A percentile compares a stretch with the other conserved stretches of the same genome.
Conservation (phyloP, 2,797 vertebrate species). For the Linurgus olivaceus region DNA sequence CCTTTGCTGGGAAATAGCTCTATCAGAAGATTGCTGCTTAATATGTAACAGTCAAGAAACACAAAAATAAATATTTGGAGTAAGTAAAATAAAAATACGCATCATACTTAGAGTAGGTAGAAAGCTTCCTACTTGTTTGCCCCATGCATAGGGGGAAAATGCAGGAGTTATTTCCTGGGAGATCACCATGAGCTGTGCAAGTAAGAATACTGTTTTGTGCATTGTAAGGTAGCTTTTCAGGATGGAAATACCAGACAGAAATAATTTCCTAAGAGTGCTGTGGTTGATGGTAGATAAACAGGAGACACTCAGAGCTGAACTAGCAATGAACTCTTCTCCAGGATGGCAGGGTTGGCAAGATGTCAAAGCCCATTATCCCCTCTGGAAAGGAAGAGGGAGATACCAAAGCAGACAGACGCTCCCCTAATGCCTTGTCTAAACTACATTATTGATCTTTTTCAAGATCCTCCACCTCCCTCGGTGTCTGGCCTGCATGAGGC, state of each 20-base stretch:
- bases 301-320: constrained; percentile 19
- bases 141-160: not conserved
- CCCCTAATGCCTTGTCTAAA: constrained; percentile 43
- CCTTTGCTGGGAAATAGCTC: not conserved
- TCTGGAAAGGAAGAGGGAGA: constrained; percentile 42
- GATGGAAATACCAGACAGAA: not conserved
- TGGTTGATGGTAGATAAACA: constrained; percentile 13
- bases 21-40: not conserved
- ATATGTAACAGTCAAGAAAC: not conserved
- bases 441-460: constrained; percentile 58
- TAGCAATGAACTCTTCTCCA: not conserved
- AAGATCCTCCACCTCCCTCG: constrained; percentile 46
- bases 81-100: not conserved
- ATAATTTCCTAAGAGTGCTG: constrained; percentile 25
- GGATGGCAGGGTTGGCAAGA: constrained; percentile 62
- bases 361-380: constrained; percentile 53
- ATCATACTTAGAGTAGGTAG: not conserved
- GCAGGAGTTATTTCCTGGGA: not conserved
- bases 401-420: constrained; percentile 45
- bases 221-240: not conserved
- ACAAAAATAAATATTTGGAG: not conserved
- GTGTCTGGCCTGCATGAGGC: not conserved
- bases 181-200: not conserved
- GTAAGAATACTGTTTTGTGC: not conserved
- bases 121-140: not conserved